Evolutionary conservation across 2,888 invertebrate species (phyloP), one percentile per base, ranked within the genome.

Genomic region (Platycheirus rosarum): DNA sequence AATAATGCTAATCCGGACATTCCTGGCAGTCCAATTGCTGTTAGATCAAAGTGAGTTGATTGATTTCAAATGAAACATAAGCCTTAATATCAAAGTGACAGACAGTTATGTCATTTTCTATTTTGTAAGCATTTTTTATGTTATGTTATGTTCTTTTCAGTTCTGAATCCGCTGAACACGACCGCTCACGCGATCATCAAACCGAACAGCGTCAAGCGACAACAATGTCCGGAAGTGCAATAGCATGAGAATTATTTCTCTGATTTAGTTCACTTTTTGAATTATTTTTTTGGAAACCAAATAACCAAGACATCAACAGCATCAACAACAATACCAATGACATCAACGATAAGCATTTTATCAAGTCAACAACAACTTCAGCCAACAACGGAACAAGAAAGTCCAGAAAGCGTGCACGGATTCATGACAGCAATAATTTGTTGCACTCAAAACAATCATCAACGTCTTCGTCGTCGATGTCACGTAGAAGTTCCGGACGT

Each of bases 211-310:
- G 89, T 84, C 90, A 90, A 87, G 87, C 89, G 86, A 89, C 90
- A 88, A 91, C 91, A 88, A 91, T 91, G 90, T 91, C 91, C 85
- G 91, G 91, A 78, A 91, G 91, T 90, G 90, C 91, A 89, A 91
- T 91, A 86, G 91, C 91, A 91, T 91, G 91, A 91, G 91, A 91
- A 89, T 91, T 91, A 90, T 91, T 91, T 91, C 91, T 91, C 90
- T 91, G 91, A 91, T 91, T 91, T 91, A 90, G 91, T 91, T 91
- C 88, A 87, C 88, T 86, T 88, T 89, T 89, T 32, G 86, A 78
- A 85, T 85, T 84, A 85, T 87, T 86, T 85, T 60, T 87, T 87
- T 87, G 84, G 53, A 85, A 79, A 84, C 44, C 55, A 40, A 84
- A 84, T 74, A 78, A 75, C 68, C 70, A 51, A 79, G 63, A 70